Evolutionary conservation across 2,797 vertebrate genomes (phyloP), one percentile per base, ranked within the genome.

Genomic region (Arctocebus calabarensis): DNA sequence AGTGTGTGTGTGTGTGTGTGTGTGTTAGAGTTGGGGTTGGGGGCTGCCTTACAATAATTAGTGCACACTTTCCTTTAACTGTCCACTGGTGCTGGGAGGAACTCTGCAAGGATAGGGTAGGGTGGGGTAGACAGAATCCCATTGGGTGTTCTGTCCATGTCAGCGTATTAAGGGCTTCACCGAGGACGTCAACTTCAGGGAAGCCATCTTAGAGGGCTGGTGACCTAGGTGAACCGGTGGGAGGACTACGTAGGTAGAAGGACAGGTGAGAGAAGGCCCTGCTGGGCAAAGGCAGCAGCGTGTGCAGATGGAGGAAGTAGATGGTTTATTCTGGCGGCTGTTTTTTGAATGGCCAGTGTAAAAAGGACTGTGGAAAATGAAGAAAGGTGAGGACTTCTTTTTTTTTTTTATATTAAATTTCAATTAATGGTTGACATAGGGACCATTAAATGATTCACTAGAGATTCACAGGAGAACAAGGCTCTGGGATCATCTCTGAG

Each of bases 381-480:
- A 86, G 34, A 48, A 86, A 90, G 25, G 78, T 22, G 43, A 45
- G 23, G 25, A 14, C 64, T 64, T 88, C 71, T 68, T 40, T 25
- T 70, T 78, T 70, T 88, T 85, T 11, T 12, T 73, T 81, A 88
- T 78, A 12, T 74, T 88, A 91, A 64, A 34, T 88, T 90, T 88
- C 81, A 68, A 73, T 74, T 91, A 81, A 86, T 86, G 59, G 20
- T 40, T 73, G 32, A 66, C 64, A 3, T 29, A 78, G 32, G 45
- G 83, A 23, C 6, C 61, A 55, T 81, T 88, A 92, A 57, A 43
- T 73, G n/a, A 7, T 78, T 89, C 75, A 93, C 43, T 83, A 70
- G 78, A 95, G 66, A 71, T 29, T 66, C 4, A 32, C 16, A 37
- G 13, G 88, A 84, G 62, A 87, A 81, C 20, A 64, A 64, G n/a